Conservation (phyloP, 2,797 vertebrate genomes). For the Macrochelys suwanniensis region DNA sequence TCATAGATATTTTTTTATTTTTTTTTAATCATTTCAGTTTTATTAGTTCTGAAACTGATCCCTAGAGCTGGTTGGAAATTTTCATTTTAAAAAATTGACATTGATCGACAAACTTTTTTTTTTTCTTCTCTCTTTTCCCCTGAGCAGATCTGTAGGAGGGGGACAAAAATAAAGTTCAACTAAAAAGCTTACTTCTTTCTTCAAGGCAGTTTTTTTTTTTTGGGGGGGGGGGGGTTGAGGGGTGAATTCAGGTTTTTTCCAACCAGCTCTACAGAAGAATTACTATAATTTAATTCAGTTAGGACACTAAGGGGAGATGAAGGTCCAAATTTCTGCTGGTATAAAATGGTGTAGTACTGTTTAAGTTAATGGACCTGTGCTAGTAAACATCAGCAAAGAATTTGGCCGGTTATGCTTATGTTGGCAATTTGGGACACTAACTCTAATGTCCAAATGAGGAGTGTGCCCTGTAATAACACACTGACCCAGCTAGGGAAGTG, state of each 20-base stretch:
- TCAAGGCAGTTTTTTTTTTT: conserved; percentile 21
- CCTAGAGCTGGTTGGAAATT: not conserved
- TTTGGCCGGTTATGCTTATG: not conserved
- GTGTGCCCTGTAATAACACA: not conserved
- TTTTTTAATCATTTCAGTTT: not conserved
- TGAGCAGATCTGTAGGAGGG: not conserved
- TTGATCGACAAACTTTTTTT: not conserved
- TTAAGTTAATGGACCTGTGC: not conserved
- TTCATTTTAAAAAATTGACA: not conserved
- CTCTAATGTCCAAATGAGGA: not conserved
- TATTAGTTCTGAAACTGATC: not conserved
- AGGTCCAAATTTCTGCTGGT: conserved; percentile 34
- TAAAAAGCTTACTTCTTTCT: not conserved
- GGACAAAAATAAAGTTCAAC: not conserved
- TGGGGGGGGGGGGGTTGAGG: not conserved
- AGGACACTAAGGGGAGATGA: not conserved
- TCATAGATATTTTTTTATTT: not conserved
- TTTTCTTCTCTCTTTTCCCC: not conserved
- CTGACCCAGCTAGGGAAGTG: not conserved
- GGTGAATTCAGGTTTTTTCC: conserved; percentile 28
- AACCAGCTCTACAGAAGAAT: conserved; percentile 24
- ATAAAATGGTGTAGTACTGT: not conserved
- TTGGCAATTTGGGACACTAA: conserved; percentile 24
- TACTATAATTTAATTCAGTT: conserved; percentile 6
- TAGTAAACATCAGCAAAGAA: conserved; percentile 8